A percentile compares a stretch with the other conserved stretches of the same genome.
Conservation (phyloP, 2,888 invertebrate species). For the Tillus elongatus region DNA sequence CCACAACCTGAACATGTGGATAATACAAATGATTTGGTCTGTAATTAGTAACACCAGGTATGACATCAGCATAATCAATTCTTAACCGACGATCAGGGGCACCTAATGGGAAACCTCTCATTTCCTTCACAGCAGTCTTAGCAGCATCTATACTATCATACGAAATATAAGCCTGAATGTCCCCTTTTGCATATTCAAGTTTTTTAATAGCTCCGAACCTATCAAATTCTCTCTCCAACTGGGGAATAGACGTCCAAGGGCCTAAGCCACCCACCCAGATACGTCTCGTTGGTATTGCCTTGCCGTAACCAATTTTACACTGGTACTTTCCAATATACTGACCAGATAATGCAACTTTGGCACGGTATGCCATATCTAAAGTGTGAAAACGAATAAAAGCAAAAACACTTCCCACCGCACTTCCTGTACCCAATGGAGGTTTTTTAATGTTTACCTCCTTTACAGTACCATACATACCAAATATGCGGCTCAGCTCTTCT, state of each 20-base stretch:
- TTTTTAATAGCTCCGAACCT: conserved; percentile 96
- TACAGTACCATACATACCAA: conserved; percentile 90
- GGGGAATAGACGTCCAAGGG: conserved; percentile 89
- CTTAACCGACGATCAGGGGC: conserved; percentile 83
- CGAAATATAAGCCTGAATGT: conserved; percentile 87
- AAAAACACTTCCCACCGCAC: too few species aligned
- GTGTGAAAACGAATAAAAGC: conserved; percentile 95
- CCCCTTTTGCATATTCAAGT: conserved; percentile 94
- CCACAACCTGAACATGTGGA: conserved; percentile 58
- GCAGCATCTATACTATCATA: conserved; percentile 97
- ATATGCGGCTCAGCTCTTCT: conserved; percentile 87
- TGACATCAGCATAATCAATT: conserved; percentile 93
- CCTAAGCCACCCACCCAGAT: conserved; percentile 98
- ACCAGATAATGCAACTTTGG: conserved; percentile 92
- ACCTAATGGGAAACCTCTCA: conserved; percentile 87
- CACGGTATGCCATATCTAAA: conserved; percentile 88
- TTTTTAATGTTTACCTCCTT: conserved; percentile 98
- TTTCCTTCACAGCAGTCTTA: conserved; percentile 91
- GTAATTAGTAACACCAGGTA: conserved; percentile 60
- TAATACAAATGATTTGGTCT: conserved; percentile 62
- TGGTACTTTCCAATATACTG: conserved; percentile 97
- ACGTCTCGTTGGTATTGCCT: conserved; percentile 93
- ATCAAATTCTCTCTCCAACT: conserved; percentile 92
- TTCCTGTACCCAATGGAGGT: conserved; percentile 91
- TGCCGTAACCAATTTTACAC: conserved; percentile 98